Conservation (phyloP, 2,113 vertebrate genomes). For the Rhizomys pruinosus region DNA sequence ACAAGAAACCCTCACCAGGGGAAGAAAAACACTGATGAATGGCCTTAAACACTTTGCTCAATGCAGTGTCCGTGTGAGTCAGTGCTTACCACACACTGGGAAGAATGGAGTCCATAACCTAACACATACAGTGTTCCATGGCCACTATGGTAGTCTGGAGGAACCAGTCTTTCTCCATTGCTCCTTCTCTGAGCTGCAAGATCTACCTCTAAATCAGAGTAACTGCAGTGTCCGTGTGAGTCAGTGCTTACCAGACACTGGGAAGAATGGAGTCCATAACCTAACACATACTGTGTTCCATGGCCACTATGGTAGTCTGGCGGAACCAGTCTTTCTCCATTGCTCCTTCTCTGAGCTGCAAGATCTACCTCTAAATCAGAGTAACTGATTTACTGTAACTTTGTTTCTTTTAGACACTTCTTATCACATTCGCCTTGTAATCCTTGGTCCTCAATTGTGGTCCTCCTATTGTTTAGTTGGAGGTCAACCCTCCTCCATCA, state of each 20-base stretch:
- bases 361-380: background rate
- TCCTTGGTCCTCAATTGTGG: background rate
- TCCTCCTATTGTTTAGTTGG: background rate
- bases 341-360: background rate
- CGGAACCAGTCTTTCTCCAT: background rate
- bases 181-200: background rate
- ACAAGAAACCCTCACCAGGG: rapidly evolving
- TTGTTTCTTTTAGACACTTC: background rate
- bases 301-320: rapidly evolving
- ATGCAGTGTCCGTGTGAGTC: background rate
- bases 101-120: background rate
- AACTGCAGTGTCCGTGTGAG: background rate
- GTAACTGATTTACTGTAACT: background rate
- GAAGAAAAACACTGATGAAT: background rate
- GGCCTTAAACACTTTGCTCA: background rate
- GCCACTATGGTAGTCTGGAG: background rate
- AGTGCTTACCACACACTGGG: background rate
- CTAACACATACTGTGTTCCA: no score
- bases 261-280: background rate
- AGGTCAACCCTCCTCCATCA: background rate
- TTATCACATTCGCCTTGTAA: background rate
- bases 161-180: background rate
- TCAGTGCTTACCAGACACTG: background rate
- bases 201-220: background rate
- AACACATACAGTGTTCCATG: no score